Percentiles rank a stretch among this genome's conserved stretches.
Evolutionary conservation across 1,140 invertebrate species (phyloP).

Genomic region (Streblospio benedicti): DNA sequence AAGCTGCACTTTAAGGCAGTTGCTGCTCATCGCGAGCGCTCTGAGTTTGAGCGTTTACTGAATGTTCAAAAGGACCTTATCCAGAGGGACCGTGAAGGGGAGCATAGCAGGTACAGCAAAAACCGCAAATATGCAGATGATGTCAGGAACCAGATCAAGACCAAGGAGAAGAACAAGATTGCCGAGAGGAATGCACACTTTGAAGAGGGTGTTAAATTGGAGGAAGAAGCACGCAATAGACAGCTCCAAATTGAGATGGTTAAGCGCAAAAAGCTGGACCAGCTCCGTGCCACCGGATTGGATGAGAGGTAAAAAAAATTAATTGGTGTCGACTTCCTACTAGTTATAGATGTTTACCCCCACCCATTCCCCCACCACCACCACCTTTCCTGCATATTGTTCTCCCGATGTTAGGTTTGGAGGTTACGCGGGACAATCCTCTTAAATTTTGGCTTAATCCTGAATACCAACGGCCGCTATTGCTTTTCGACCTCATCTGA

Average conservation of each 20-base stretch:
- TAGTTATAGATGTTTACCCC: no score
- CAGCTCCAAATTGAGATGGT: constrained; percentile 41
- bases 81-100: constrained; percentile 42
- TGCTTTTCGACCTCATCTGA: no score
- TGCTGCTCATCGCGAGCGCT: constrained; percentile 42
- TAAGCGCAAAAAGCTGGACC: constrained; percentile 42
- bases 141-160: constrained; percentile 39
- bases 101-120: constrained; percentile 26
- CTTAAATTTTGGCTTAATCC: no score
- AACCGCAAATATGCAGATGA: constrained; percentile 33
- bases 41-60: constrained; percentile 44
- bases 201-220: constrained; percentile 43
- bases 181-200: constrained; percentile 42
- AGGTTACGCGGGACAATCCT: no score
- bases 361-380: no score
- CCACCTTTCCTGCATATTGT: no score
- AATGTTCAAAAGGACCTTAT: constrained; percentile 45
- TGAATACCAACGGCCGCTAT: no score
- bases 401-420: no score
- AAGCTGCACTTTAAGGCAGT: constrained; percentile 45
- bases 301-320: no score
- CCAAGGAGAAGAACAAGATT: constrained; percentile 40
- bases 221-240: constrained; percentile 39
- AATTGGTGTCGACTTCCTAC: no score
- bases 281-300: no score